A percentile compares a stretch with the other conserved stretches of the same genome.
Conservation (phyloP, 2,888 invertebrate species). For the Limenitis camilla region DNA sequence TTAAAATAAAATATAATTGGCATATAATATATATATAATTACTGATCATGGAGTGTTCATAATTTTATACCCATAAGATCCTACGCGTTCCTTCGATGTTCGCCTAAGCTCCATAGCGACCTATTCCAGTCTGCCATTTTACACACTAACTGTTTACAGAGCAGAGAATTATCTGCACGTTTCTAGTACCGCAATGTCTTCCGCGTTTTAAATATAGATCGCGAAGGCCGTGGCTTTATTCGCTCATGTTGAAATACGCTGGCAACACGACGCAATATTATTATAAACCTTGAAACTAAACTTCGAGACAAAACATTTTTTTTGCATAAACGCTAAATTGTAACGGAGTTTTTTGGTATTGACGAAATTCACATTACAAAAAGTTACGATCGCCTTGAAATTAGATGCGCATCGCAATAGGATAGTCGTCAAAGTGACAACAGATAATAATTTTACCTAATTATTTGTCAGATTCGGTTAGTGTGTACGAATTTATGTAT, state of each 20-base stretch:
- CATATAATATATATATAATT: too few species aligned
- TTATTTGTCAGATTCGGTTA: not conserved
- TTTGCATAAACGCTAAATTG: slow-evolving; percentile 21
- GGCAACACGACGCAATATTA: slow-evolving; percentile 35
- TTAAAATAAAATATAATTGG: too few species aligned
- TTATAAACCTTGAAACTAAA: slow-evolving; percentile 45
- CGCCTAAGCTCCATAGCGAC: slow-evolving; percentile 22
- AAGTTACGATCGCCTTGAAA: slow-evolving; percentile 2
- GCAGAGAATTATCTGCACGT: slow-evolving; percentile 50
- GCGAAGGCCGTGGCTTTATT: slow-evolving; percentile 64
- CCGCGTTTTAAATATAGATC: slow-evolving; percentile 70
- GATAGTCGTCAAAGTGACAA: too few species aligned
- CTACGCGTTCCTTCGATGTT: not conserved
- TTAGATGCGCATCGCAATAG: slow-evolving; percentile 3
- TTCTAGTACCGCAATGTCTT: slow-evolving; percentile 59
- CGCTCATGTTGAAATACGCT: slow-evolving; percentile 37
- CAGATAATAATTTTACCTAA: too few species aligned
- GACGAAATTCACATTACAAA: slow-evolving; percentile 10
- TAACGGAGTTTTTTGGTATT: slow-evolving; percentile 24
- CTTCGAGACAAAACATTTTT: slow-evolving; percentile 27
- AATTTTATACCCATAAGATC: not conserved
- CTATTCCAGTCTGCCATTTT: slow-evolving; percentile 43
- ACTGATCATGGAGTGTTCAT: too few species aligned
- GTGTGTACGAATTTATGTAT: too few species aligned
- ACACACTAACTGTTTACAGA: slow-evolving; percentile 55